phyloP scores from a whole-genome alignment of 1,140 invertebrate species.

The Scaptomyza montana region DNA sequence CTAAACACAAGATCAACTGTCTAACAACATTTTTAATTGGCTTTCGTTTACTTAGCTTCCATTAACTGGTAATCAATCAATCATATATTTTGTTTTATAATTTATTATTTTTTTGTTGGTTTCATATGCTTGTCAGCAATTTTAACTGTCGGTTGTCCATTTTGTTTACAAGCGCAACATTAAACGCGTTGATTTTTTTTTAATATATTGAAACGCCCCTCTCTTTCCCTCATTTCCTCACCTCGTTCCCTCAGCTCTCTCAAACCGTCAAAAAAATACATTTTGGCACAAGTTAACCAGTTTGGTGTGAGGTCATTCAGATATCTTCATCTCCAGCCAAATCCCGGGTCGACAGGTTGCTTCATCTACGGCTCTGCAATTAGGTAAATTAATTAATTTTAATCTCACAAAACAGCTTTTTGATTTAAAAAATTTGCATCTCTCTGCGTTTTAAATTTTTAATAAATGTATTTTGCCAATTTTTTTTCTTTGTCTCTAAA shows the following conservation, averaged over 20 bases:
- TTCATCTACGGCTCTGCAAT: constrained; percentile 60
- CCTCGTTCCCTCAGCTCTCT: too few species aligned
- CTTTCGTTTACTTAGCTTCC: constrained; percentile 16
- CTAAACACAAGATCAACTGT: constrained; percentile 31
- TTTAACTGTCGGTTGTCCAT: constrained; percentile 25
- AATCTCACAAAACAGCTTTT: constrained; percentile 26
- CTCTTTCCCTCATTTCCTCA: background rate
- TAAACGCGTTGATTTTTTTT: constrained; percentile 9
- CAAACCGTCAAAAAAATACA: constrained; percentile 35
- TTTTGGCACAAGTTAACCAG: constrained; percentile 72
- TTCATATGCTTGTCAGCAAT: constrained; percentile 3
- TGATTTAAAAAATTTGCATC: constrained; percentile 24
- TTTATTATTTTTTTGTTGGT: background rate
- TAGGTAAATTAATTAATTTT: constrained; percentile 77
- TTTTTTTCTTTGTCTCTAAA: constrained; percentile 50
- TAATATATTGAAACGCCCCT: background rate
- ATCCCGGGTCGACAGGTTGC: constrained; percentile 20
- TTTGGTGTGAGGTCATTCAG: constrained; percentile 37
- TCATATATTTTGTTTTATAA: constrained; percentile 34
- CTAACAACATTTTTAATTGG: constrained; percentile 47
- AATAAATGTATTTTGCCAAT: constrained; percentile 47
- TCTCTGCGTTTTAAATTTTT: constrained; percentile 20
- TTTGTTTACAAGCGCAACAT: constrained; percentile 14
- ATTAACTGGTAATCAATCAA: constrained; percentile 55
- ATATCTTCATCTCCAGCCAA: constrained; percentile 10